phyloP scores from a whole-genome alignment of 2,888 invertebrate species.

The Rhagium mordax region DNA sequence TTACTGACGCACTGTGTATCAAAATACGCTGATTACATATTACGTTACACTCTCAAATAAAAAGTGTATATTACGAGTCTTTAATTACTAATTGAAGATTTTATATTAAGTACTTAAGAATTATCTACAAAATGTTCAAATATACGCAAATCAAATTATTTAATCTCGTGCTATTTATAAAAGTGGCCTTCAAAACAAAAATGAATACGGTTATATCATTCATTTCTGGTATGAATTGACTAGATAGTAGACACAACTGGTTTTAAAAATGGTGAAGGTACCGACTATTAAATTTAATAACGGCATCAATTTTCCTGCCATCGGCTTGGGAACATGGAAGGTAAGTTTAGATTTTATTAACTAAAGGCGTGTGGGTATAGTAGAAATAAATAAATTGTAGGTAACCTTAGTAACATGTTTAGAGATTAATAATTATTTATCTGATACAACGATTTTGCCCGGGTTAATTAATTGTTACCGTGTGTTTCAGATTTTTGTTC shows the following conservation, averaged over 20 bases:
- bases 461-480: too few relatives aligned
- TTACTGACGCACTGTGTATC: too few relatives aligned
- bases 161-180: constrained; percentile 32
- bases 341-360: constrained; percentile 40
- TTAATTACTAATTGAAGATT: constrained; percentile 13
- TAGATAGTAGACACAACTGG: background rate
- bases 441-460: too few relatives aligned
- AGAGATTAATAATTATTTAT: too few relatives aligned
- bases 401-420: too few relatives aligned
- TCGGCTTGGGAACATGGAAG: constrained; percentile 69
- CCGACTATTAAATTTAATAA: constrained; percentile 67
- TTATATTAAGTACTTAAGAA: constrained; percentile 21
- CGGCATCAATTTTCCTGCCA: constrained; percentile 69
- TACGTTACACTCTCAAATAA: background rate
- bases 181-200: constrained; percentile 23
- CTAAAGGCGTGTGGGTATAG: too few relatives aligned
- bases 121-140: constrained; percentile 8
- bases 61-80: background rate
- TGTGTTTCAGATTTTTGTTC: too few relatives aligned
- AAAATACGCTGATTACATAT: background rate
- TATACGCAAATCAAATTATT: constrained; percentile 28
- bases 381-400: too few relatives aligned
- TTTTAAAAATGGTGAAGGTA: constrained; percentile 58
- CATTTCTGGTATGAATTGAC: constrained; percentile 14
- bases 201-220: constrained; percentile 13